Evolutionary conservation across 37 sponge, comb jelly and placozoan species (phyloP).

Genomic region (Lycopodina hypogea): DNA sequence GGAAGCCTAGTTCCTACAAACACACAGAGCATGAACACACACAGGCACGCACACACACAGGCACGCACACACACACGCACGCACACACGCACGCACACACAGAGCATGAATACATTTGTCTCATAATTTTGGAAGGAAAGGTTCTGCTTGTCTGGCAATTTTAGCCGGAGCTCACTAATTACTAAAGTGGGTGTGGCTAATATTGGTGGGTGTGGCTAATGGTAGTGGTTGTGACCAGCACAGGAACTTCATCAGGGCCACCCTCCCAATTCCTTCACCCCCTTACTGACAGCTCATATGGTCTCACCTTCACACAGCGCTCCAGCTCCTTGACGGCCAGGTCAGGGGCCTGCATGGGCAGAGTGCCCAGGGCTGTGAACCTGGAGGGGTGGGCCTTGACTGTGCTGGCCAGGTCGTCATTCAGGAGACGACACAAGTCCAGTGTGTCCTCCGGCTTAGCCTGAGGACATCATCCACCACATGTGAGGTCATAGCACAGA

Average conservation of each 20-base stretch:
- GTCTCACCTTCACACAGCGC: slow-evolving; percentile 73
- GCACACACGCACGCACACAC: too few relatives aligned
- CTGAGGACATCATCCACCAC: slow-evolving; percentile 18
- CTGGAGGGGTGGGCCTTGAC: slow-evolving; percentile 71
- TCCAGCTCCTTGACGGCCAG: slow-evolving; percentile 86
- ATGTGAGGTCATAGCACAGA: background rate
- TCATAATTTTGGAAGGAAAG: background rate
- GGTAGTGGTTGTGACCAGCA: too few relatives aligned
- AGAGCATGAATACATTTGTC: background rate
- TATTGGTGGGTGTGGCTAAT: too few relatives aligned
- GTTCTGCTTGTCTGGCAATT: background rate
- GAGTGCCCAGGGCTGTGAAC: slow-evolving; percentile 83
- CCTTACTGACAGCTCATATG: background rate
- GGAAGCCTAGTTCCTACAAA: slow-evolving; percentile 71
- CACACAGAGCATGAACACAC: background rate
- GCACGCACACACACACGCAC: too few relatives aligned
- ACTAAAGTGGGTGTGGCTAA: too few relatives aligned
- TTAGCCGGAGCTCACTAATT: background rate
- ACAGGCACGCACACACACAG: too few relatives aligned
- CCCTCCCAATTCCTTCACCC: background rate
- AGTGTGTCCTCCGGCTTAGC: slow-evolving; percentile 91
- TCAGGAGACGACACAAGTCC: slow-evolving; percentile 75
- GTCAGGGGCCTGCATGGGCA: slow-evolving; percentile 90
- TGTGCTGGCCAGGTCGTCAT: slow-evolving; percentile 77
- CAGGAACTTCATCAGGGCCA: too few relatives aligned